A percentile compares a stretch with the other conserved stretches of the same genome.
phyloP scores from a whole-genome alignment of 2,888 invertebrate species.

The Drosophila formosana region DNA sequence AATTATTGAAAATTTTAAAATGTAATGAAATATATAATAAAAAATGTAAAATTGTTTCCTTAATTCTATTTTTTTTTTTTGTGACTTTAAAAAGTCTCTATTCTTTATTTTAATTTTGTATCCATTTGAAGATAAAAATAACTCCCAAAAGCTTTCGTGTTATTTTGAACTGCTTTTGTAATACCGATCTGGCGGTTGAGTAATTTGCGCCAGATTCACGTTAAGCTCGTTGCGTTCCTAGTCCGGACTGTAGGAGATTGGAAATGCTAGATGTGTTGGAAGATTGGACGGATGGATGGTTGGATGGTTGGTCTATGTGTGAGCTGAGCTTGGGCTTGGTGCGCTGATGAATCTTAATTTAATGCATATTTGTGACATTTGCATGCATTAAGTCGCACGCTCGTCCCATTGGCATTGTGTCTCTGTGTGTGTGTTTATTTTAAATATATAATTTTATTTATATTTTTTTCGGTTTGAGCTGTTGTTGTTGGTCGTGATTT shows the following conservation, averaged over 20 bases:
- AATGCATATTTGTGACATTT: conserved; percentile 72
- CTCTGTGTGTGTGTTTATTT: conserved; percentile 18
- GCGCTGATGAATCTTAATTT: conserved; percentile 66
- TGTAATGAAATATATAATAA: too few species aligned
- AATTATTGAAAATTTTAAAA: too few species aligned
- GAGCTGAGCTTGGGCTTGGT: not conserved
- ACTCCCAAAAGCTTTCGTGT: too few species aligned
- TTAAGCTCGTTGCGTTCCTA: not conserved
- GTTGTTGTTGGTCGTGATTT: conserved; percentile 11
- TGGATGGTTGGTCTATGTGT: too few species aligned
- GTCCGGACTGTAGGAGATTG: not conserved
- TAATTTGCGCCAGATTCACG: not conserved
- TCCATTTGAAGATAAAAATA: too few species aligned
- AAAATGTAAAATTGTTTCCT: too few species aligned
- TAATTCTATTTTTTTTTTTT: too few species aligned
- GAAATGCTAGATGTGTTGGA: not conserved
- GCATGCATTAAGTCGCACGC: conserved; percentile 64
- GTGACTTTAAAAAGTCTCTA: too few species aligned
- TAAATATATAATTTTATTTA: conserved; percentile 3
- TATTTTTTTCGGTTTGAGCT: not conserved
- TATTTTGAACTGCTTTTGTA: not conserved
- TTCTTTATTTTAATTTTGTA: too few species aligned
- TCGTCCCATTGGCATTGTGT: not conserved
- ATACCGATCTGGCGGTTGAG: not conserved
- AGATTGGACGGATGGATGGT: too few species aligned